phyloP scores from a whole-genome alignment of 2,888 invertebrate genomes.

The Dorcus hopei region DNA sequence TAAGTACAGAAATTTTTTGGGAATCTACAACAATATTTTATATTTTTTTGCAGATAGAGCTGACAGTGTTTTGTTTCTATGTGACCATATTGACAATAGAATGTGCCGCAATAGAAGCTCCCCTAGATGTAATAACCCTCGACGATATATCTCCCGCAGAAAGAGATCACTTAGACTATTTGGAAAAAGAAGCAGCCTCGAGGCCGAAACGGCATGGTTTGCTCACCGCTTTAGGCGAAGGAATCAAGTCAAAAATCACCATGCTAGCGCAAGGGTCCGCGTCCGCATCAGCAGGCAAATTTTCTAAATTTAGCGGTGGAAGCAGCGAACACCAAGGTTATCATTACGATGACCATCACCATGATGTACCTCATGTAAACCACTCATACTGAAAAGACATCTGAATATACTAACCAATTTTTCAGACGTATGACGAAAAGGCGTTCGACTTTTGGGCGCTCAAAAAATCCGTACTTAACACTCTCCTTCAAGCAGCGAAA shows the following conservation, averaged over 20 bases:
- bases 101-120: slow-evolving; percentile 34
- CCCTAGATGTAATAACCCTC: slow-evolving; percentile 33
- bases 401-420: slow-evolving; percentile 10
- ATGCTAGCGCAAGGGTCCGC: slow-evolving; percentile 58
- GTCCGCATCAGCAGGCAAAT: slow-evolving; percentile 50
- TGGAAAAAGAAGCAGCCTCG: slow-evolving; percentile 27
- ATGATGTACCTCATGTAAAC: slow-evolving; percentile 13
- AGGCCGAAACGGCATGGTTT: slow-evolving; percentile 48
- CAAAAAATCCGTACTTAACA: slow-evolving; percentile 78
- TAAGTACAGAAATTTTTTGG: too few species aligned
- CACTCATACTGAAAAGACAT: neutral
- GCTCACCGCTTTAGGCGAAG: slow-evolving; percentile 52
- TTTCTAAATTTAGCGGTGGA: slow-evolving; percentile 51
- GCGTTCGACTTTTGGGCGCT: slow-evolving; percentile 59
- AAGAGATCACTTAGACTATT: slow-evolving; percentile 31
- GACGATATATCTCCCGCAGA: slow-evolving; percentile 36
- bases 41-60: too few species aligned
- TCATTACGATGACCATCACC: slow-evolving; percentile 20
- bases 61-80: too few species aligned
- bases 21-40: too few species aligned
- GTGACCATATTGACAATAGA: slow-evolving; percentile 9
- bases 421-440: slow-evolving; percentile 37
- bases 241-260: slow-evolving; percentile 55
- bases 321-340: slow-evolving; percentile 32
- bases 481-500: slow-evolving; percentile 82